Evolutionary conservation across 2,113 vertebrate species (phyloP), one percentile per base, ranked within the genome.

Genomic region (Serilophus lunatus): DNA sequence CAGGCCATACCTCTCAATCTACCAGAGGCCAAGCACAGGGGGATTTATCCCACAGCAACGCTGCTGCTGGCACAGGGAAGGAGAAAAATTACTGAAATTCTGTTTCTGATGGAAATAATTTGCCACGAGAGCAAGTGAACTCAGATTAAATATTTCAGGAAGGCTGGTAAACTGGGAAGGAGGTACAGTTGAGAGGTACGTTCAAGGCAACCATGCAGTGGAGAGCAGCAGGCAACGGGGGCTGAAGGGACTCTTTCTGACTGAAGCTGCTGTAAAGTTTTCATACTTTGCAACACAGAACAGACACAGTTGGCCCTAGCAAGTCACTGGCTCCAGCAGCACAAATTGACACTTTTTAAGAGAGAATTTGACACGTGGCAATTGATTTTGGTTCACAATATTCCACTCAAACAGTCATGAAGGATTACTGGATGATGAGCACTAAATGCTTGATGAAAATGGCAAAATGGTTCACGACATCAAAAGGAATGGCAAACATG

Each of bases 201-300:
- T 96, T 97, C 94, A 82, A 82, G 96, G 83, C 63, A 77, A 89
- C 26, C 97, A 98, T 98, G 98, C 97, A 98, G 63, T 91, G 96
- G 81, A 93, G 97, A 87, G 68, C 93, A 96, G 86, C 93, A 98
- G 95, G 97, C 96, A 97, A 95, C 1, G 4, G 89, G 91, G 85
- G 77, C 89, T 96, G 88, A 93, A 79, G 84, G 35, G 94, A 92
- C 72, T 50, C 60, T 38, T 95, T 82, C 87, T 86, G 49, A 92
- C 47, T 26, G 31, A 92, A 91, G 78, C 65, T 82, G 90, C 51
- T 87, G 56, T 72, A 45, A 91, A 97, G 95, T 93, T 97, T 98
- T 98, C 97, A 98, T 97, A 98, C 97, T 98, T 98, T 98, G 98
- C 97, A 98, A 98, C 97, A 97, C 87, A 81, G 57, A 86, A 93